Percentiles rank a stretch among this genome's conserved stretches.
phyloP scores from a whole-genome alignment of 2,113 vertebrate genomes.

The Gracilinanus agilis region DNA sequence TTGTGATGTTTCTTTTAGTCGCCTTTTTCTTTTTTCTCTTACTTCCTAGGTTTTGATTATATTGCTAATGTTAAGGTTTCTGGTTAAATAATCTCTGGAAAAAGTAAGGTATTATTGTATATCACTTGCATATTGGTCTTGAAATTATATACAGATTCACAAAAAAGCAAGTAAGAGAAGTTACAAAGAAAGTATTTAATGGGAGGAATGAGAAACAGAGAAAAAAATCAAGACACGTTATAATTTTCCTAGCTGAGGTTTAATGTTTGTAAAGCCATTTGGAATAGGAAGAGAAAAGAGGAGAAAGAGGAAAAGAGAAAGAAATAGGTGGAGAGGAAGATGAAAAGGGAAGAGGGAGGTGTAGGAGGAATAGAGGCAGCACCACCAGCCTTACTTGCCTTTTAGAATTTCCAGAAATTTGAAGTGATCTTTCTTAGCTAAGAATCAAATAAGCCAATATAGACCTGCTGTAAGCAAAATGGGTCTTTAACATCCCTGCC shows the following conservation, averaged over 20 bases:
- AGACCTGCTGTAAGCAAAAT: neutral
- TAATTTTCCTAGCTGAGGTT: neutral
- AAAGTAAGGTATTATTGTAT: no score
- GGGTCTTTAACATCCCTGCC: neutral
- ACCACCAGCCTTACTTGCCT: neutral
- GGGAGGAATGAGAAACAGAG: neutral
- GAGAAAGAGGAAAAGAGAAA: neutral
- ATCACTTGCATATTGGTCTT: no score
- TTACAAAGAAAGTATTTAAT: neutral
- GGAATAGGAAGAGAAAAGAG: neutral
- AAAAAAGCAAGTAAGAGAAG: neutral
- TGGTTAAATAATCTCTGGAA: neutral
- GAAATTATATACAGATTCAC: neutral
- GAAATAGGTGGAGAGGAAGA: neutral
- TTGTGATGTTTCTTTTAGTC: neutral
- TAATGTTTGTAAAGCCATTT: neutral
- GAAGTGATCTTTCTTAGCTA: neutral
- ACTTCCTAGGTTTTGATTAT: neutral
- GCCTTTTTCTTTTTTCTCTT: neutral
- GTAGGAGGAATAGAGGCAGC: neutral
- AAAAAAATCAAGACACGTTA: neutral
- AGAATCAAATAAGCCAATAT: neutral
- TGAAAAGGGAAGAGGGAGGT: neutral
- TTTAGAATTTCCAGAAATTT: neutral
- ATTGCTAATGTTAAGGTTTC: neutral